These are phyloP conservation scores for Entomyzon cyanotis DNA, from an alignment of 2,113 vertebrate genomes.

Conservation along the genomic window DNA sequence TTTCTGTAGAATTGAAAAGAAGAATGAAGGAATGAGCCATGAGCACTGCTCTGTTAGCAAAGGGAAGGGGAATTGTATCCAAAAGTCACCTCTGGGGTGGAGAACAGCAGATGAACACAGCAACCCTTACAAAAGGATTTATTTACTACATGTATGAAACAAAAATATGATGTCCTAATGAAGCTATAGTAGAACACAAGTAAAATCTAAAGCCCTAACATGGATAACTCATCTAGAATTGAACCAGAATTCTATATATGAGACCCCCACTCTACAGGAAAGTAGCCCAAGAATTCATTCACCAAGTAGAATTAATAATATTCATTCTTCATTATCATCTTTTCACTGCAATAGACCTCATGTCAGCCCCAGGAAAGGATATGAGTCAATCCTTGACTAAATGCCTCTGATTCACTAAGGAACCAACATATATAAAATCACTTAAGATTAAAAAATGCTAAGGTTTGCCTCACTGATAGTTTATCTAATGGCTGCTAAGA, in stretches of 20 bases:
- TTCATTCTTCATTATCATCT: neutral
- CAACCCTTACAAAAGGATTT: neutral
- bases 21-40: neutral
- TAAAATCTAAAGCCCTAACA: neutral
- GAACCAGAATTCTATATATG: neutral
- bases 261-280: neutral
- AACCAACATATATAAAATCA: constrained; percentile 47
- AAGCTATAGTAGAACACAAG: neutral
- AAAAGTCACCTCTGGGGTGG: neutral
- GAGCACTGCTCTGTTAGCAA: neutral
- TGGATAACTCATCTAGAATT: neutral
- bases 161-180: neutral
- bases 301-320: neutral
- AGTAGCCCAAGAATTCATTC: neutral
- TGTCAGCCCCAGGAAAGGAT: neutral
- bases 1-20: neutral
- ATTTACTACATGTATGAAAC: neutral
- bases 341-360: neutral
- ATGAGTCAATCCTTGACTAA: constrained; percentile 53
- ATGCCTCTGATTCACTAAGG: constrained; percentile 39
- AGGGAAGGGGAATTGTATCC: neutral
- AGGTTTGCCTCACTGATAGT: constrained; percentile 52
- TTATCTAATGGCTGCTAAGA: constrained; percentile 61
- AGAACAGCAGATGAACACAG: neutral
- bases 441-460: constrained; percentile 31